A percentile compares a stretch with the other conserved stretches of the same genome.
These are phyloP conservation scores for Macaria notata DNA, from an alignment of 2,888 invertebrate genomes.

Conservation along the genomic window DNA sequence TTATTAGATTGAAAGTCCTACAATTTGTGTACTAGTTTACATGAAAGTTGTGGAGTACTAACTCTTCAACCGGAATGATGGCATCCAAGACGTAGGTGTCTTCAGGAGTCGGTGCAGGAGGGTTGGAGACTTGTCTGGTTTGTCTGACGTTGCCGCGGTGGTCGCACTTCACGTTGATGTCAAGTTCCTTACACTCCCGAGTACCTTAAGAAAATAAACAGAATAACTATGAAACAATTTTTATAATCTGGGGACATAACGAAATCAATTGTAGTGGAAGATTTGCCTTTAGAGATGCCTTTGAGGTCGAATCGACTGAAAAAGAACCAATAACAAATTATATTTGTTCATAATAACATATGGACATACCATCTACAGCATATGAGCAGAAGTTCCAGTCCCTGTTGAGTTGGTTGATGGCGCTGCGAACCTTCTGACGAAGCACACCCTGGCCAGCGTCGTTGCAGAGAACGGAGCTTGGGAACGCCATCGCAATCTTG, in stretches of 20 bases:
- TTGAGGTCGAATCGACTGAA: no score
- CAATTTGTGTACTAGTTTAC: no score
- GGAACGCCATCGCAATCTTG: slow-evolving; percentile 96
- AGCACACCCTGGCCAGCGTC: slow-evolving; percentile 97
- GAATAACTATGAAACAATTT: background rate
- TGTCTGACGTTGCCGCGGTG: slow-evolving; percentile 86
- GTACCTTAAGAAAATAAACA: slow-evolving; percentile 70
- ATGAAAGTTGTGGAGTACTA: slow-evolving; percentile 66
- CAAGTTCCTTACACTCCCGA: slow-evolving; percentile 93
- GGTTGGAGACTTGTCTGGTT: slow-evolving; percentile 83
- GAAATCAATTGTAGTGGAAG: no score
- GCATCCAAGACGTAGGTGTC: slow-evolving; percentile 92
- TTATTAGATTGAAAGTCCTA: no score
- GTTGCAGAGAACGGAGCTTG: slow-evolving; percentile 97
- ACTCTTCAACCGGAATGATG: slow-evolving; percentile 93
- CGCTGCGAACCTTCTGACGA: slow-evolving; percentile 92
- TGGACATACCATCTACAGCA: slow-evolving; percentile 87
- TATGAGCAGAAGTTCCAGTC: slow-evolving; percentile 99
- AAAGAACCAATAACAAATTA: no score
- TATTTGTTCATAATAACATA: no score
- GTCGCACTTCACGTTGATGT: slow-evolving; percentile 95
- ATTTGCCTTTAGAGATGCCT: no score
- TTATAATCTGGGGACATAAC: no score
- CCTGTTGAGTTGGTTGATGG: slow-evolving; percentile 94
- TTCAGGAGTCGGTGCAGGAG: slow-evolving; percentile 84